A percentile compares a stretch with the other conserved stretches of the same genome.
Conservation (phyloP, 1,140 invertebrate genomes). For the Drosophila repletoides region DNA sequence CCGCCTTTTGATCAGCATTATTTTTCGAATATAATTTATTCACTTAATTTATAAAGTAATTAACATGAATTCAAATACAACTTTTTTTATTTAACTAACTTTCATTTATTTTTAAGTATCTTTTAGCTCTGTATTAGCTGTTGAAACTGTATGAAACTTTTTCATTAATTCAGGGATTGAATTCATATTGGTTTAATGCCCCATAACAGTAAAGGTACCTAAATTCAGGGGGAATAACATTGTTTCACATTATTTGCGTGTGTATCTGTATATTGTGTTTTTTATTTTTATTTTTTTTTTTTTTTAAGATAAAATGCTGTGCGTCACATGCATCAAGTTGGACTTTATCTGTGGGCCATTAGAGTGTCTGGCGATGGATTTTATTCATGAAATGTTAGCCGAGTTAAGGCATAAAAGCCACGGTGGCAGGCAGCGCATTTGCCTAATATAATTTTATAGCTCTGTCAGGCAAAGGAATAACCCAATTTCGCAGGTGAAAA, state of each 20-base stretch:
- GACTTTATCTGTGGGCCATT: constrained; percentile 47
- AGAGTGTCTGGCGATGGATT: constrained; percentile 36
- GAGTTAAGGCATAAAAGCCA: constrained; percentile 13
- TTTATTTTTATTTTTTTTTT: neutral
- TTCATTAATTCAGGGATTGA: too few relatives aligned
- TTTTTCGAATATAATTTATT: too few relatives aligned
- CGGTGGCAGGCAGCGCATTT: constrained; percentile 32
- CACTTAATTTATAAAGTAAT: too few relatives aligned
- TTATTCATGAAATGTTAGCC: constrained; percentile 27
- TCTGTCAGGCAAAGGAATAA: constrained; percentile 28
- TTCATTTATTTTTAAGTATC: too few relatives aligned
- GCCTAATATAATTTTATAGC: constrained; percentile 61
- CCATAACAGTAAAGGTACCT: too few relatives aligned
- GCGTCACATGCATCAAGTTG: constrained; percentile 28
- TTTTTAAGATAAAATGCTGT: neutral
- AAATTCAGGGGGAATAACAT: too few relatives aligned
- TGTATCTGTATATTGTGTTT: neutral
- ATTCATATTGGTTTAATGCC: too few relatives aligned
- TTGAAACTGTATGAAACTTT: too few relatives aligned
- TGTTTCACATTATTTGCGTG: neutral
- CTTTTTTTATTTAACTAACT: too few relatives aligned
- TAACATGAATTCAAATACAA: too few relatives aligned
- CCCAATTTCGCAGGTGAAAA: constrained; percentile 59
- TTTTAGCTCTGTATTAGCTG: too few relatives aligned
- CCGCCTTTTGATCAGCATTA: too few relatives aligned